phyloP scores from a whole-genome alignment of 2,888 invertebrate genomes.

The Parascotia fuliginaria region DNA sequence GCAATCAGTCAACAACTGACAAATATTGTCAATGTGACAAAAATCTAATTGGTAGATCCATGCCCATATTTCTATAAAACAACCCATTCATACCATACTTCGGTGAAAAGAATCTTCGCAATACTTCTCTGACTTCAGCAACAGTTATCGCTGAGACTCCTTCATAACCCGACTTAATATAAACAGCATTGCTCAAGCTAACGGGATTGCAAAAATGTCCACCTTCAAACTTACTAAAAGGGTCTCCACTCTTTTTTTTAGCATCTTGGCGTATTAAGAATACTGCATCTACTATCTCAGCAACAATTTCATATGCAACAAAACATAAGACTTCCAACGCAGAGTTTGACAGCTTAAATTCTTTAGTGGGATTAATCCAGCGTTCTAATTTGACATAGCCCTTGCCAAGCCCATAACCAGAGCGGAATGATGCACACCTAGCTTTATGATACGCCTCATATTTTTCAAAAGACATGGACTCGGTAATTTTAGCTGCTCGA shows the following conservation, averaged over 20 bases:
- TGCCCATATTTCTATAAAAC: slow-evolving; percentile 78
- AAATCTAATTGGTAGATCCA: slow-evolving; percentile 70
- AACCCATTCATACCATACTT: slow-evolving; percentile 85
- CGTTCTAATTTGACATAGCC: slow-evolving; percentile 85
- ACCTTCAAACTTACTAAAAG: slow-evolving; percentile 88
- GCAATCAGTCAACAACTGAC: too few relatives aligned
- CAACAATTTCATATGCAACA: slow-evolving; percentile 95
- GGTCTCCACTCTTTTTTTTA: slow-evolving; percentile 88
- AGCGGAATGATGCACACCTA: slow-evolving; percentile 89
- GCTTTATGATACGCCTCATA: slow-evolving; percentile 93
- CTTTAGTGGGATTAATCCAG: slow-evolving; percentile 88
- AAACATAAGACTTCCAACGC: slow-evolving; percentile 93
- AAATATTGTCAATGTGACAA: slow-evolving; percentile 57
- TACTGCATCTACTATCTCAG: slow-evolving; percentile 94
- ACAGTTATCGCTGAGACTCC: slow-evolving; percentile 91
- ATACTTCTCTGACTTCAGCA: slow-evolving; percentile 92
- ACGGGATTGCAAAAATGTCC: slow-evolving; percentile 88
- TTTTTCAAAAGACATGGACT: slow-evolving; percentile 82
- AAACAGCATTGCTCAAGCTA: slow-evolving; percentile 84
- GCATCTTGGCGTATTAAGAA: slow-evolving; percentile 92
- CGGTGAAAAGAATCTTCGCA: slow-evolving; percentile 89
- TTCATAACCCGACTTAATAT: slow-evolving; percentile 86
- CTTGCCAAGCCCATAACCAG: slow-evolving; percentile 78
- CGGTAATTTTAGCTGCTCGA: slow-evolving; percentile 85
- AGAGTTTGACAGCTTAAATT: slow-evolving; percentile 86